Base-by-base conservation (phyloP, 2,888 invertebrate genomes). In the Dromius quadrimaculatus region DNA sequence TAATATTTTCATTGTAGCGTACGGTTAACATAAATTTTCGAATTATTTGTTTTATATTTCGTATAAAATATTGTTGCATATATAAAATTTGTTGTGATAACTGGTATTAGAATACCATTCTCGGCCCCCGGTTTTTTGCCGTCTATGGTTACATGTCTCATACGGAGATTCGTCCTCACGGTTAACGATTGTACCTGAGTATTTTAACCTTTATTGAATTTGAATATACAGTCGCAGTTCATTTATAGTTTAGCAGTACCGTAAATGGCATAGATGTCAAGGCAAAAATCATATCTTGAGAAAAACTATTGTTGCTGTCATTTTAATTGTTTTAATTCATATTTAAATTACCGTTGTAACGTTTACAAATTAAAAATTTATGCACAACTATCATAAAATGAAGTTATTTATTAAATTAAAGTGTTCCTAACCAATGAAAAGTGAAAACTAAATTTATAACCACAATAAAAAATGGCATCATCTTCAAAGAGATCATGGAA, bases 401-500 rank as follows among this genome's bases (percentile, higher is more conserved):
- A 77, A 74, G 76, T 72, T 77, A 72, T 78, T 77, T 74, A 75
- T 76, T 72, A 76, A 78, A 75, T 76, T 80, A 73, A 78, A 78
- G 76, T 76, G 75, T 75, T 76, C 74, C 72, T 76, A 76, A 76
- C 74, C 74, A 75, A 70, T 71, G 72, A 74, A 72, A 70, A 70
- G 62, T 62, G 62, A 61, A 59, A 69, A 65, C 47, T 34, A 20
- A 47, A 50, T 57, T 61, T 34, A 61, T 68, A 41, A 57, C 36
- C 41, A 34, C 50, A 57, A 38, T 23, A 69, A 72, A 77, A 74
- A 75, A 82, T 83, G 82, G 81, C 82, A 77, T 78, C 81, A 69
- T 76, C 79, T 38, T 76, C 62, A 34, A 88, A 90, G 83, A 87
- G 91, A 87, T 90, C 92, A 84, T 92, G 92, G 92, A 92, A 91